Evolutionary conservation across 2,888 invertebrate species (phyloP), one percentile per base, ranked within the genome.

Genomic region (Cylloceria caligata): DNA sequence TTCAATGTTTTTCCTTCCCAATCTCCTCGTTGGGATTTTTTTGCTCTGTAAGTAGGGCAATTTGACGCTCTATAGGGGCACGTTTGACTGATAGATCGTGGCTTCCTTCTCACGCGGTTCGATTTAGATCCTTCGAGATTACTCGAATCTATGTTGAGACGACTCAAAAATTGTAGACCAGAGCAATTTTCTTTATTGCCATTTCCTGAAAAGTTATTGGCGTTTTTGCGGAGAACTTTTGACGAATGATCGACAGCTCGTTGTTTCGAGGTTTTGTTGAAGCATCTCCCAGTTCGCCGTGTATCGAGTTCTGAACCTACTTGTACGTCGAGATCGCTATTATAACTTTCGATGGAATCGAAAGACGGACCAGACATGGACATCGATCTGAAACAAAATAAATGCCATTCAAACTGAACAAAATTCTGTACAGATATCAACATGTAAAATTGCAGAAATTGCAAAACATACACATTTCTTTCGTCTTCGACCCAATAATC

Each of bases 401-500:
- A 24, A 64, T 21, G 7, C 16, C 16, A 45, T 45, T 45, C 3
- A n/a, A n/a, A n/a, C n/a, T n/a, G n/a, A n/a, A n/a, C 11, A 52
- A 52, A 52, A 47, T 16, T 19, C 2, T 5, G 47, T 9, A 3
- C 55, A 16, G 24, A 52, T 19, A 67, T n/a, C 21, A 1, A 47
- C 19, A 21, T 13, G 13, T 19, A 11, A 47, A 42, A 62, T 13
- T 34, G 11, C 4, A 42, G 19, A 19, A 7, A 36, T 3, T 9
- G 11, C 9, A 60, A 36, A 21, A 47, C 62, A 42, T 64, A 83
- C 83, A 42, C 39, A 39, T 13, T 47, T 19, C 45, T 27, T 67
- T 82, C 42, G 19, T 60, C 62, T 6, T 81, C 80, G 5, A 86
- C 47, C 87, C 89, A 88, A 55, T 83, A 89, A 65, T 88, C 85